These are phyloP conservation scores for Typhlichthys subterraneus DNA, from an alignment of 2,797 vertebrate genomes.

Conservation along the genomic window DNA sequence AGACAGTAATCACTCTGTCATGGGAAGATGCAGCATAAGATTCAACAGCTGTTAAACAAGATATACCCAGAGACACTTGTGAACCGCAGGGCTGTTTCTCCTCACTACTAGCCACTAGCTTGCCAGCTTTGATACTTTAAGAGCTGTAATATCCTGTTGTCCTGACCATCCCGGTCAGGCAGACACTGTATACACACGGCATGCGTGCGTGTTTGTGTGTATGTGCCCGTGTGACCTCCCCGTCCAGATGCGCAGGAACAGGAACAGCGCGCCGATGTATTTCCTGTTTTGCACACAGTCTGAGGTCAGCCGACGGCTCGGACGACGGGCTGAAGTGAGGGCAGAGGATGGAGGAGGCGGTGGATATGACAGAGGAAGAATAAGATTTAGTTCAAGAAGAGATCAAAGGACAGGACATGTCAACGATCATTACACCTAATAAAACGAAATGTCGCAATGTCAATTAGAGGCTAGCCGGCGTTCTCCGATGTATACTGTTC, in stretches of 20 bases:
- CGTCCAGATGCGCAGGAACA: slow-evolving; percentile 71
- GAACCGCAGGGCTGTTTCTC: slow-evolving; percentile 18
- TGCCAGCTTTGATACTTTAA: slow-evolving; percentile 40
- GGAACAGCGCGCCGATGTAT: slow-evolving; percentile 56
- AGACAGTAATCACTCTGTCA: slow-evolving; percentile 17
- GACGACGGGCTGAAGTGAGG: slow-evolving; percentile 10
- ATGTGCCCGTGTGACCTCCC: slow-evolving; percentile 41
- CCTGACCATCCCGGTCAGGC: slow-evolving; percentile 33
- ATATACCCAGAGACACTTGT: not conserved
- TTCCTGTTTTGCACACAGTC: slow-evolving; percentile 73
- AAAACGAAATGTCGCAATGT: not conserved
- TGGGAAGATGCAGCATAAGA: slow-evolving; percentile 17
- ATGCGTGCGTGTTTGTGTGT: slow-evolving; percentile 39
- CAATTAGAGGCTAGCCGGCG: no score
- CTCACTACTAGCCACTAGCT: slow-evolving; percentile 40
- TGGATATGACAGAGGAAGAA: not conserved
- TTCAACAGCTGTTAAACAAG: slow-evolving; percentile 19
- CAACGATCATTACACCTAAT: not conserved
- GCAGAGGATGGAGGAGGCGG: not conserved
- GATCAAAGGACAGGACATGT: not conserved
- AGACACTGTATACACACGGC: slow-evolving; percentile 19
- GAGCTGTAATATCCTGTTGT: slow-evolving; percentile 60
- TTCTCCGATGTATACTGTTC: no score
- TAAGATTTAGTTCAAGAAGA: not conserved
- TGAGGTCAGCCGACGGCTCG: slow-evolving; percentile 46